phyloP scores from a whole-genome alignment of 2,113 vertebrate genomes.

The Muscicapa adusta region DNA sequence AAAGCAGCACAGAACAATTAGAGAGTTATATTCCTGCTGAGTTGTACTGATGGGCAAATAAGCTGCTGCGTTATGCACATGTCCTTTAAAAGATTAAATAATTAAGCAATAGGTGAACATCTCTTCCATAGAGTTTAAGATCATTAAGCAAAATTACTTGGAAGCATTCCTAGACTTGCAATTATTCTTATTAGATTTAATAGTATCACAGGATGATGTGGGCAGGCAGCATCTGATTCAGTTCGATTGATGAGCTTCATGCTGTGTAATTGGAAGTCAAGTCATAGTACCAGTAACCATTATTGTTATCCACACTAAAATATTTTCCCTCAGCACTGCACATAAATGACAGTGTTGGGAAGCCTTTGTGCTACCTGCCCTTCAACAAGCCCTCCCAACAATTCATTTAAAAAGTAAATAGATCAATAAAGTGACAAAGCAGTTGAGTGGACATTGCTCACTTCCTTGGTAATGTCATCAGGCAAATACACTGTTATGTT shows the following conservation, averaged over 20 bases:
- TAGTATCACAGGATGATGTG: neutral
- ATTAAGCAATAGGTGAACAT: constrained; percentile 40
- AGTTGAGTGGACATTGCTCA: neutral
- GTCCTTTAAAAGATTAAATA: constrained; percentile 15
- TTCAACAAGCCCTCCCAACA: neutral
- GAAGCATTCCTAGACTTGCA: neutral
- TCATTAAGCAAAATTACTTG: constrained; percentile 41
- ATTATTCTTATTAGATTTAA: constrained; percentile 36
- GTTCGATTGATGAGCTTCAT: neutral
- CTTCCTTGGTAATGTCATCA: neutral
- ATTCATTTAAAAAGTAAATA: neutral
- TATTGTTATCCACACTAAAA: neutral
- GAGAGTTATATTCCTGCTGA: neutral
- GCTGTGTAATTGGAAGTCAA: constrained; percentile 14
- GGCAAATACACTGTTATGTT: neutral
- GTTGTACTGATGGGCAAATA: neutral
- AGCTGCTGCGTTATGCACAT: neutral
- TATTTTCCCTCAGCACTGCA: neutral
- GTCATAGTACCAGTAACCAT: neutral
- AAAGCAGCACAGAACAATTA: neutral
- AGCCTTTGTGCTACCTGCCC: neutral
- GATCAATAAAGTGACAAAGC: neutral
- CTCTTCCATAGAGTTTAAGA: constrained; percentile 35
- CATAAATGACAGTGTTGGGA: neutral
- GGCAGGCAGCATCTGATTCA: neutral